phyloP scores from a whole-genome alignment of 2,797 vertebrate species.

The Oreochromis grahami region DNA sequence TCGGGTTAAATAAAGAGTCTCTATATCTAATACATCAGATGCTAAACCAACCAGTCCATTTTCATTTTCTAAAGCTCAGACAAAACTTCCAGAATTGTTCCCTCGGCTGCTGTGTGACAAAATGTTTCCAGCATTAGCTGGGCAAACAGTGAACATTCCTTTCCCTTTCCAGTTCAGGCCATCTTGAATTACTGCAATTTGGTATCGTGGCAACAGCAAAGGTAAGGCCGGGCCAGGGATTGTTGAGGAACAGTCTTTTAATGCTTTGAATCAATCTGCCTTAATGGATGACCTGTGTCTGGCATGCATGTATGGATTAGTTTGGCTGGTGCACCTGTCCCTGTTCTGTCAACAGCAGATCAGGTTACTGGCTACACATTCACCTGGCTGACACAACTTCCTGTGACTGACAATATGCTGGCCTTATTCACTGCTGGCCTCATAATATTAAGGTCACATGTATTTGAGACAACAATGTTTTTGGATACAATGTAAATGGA shows the following conservation, averaged over 20 bases:
- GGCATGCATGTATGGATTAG: slow-evolving; percentile 71
- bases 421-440: not conserved
- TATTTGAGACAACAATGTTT: not conserved
- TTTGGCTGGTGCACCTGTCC: slow-evolving; percentile 75
- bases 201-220: slow-evolving; percentile 70
- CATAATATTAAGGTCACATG: not conserved
- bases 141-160: slow-evolving; percentile 68
- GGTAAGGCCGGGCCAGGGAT: slow-evolving; percentile 49
- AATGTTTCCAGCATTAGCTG: slow-evolving; percentile 65
- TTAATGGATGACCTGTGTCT: slow-evolving; percentile 71
- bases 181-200: slow-evolving; percentile 67
- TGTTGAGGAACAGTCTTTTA: slow-evolving; percentile 50
- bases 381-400: slow-evolving; percentile 66
- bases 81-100: slow-evolving; percentile 40
- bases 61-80: slow-evolving; percentile 1
- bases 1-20: not conserved
- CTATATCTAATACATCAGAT: not conserved
- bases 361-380: slow-evolving; percentile 62
- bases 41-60: slow-evolving; percentile 21
- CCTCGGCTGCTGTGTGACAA: slow-evolving; percentile 42
- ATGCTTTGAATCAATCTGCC: slow-evolving; percentile 69
- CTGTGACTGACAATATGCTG: slow-evolving; percentile 50
- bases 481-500: not conserved
- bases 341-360: slow-evolving; percentile 78
- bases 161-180: slow-evolving; percentile 51